Conservation (phyloP, 2,113 vertebrate genomes). For the Scartelaos histophorus region DNA sequence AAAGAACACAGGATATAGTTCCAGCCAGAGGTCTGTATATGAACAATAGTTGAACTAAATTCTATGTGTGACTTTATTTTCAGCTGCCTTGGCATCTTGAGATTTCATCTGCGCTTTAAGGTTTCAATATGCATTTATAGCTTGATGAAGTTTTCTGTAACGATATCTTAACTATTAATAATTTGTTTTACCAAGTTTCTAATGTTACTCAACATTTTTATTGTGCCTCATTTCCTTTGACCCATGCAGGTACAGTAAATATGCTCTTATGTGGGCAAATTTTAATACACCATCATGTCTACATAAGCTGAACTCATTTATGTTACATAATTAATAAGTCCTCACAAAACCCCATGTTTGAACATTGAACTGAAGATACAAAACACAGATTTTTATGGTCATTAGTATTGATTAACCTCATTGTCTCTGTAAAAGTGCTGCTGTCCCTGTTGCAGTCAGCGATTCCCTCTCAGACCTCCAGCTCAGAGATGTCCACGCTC, state of each 20-base stretch:
- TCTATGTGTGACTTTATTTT: too few species aligned
- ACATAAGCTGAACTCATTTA: background rate
- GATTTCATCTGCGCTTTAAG: too few species aligned
- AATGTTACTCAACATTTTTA: background rate
- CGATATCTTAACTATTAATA: too few species aligned
- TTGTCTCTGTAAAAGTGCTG: conserved; percentile 39
- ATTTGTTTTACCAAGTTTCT: too few species aligned
- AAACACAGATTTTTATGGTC: conserved; percentile 20
- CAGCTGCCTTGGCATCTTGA: too few species aligned
- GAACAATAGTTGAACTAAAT: too few species aligned
- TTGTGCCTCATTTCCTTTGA: background rate
- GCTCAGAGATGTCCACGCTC: conserved; percentile 48
- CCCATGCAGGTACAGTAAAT: background rate
- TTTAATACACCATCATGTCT: background rate
- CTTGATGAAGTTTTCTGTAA: too few species aligned
- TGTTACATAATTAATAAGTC: background rate
- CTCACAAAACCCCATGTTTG: conserved; percentile 4
- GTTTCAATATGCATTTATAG: too few species aligned
- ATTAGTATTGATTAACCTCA: conserved; percentile 43
- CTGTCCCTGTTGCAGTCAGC: conserved; percentile 43
- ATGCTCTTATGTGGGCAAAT: background rate
- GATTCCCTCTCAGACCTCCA: conserved; percentile 35
- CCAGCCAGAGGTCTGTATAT: too few species aligned
- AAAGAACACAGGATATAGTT: too few species aligned
- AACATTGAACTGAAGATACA: conserved; percentile 25